Evolutionary conservation across 2,888 invertebrate genomes (phyloP), one percentile per base, ranked within the genome.

Genomic region (Chrysotoxum bicinctum): DNA sequence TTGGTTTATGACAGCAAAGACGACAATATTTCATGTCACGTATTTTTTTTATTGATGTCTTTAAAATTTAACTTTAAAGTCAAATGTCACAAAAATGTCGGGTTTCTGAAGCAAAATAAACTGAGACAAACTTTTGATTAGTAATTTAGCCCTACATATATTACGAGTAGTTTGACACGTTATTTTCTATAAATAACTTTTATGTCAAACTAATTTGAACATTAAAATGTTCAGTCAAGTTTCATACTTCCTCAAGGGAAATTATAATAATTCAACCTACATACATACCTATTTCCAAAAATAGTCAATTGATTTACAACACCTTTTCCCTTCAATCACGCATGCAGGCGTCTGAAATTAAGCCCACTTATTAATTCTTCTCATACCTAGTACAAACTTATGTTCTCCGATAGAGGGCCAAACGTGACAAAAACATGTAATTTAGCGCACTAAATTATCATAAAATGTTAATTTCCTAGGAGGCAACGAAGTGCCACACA

Each of bases 391-490:
- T 45, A 7, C 26, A 26, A 6, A 19, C 19, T 14, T n/a, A n/a
- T 50, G 10, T 37, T 21, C 21, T 9, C 37, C 12, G 19, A 16
- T 32, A 37, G 14, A 3, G 37, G 35, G 14, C 8, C 7, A 30
- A 35, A 21, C 1, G 21, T 21, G 3, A 58, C 54, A 35, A 56
- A 19, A 56, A 56, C 56, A 19, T 56, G 56, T 56, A 56, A 56
- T 58, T 58, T 58, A 1, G 37, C 35, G 21, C 14, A 58, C 7
- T 58, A 58, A 37, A 58, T 58, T 58, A 37, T 58, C 35, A 37
- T 37, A 58, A 12, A 37, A 37, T 58, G 35, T 14, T 58, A 58
- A 58, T 58, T 37, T 58, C 58, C 21, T 58, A 37, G 58, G 58
- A 35, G 58, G 21, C 35, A 35, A 58, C 35, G 12, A 37, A 58